Evolutionary conservation across 2,113 vertebrate species (phyloP).

Genomic region (Pluvialis apricaria): DNA sequence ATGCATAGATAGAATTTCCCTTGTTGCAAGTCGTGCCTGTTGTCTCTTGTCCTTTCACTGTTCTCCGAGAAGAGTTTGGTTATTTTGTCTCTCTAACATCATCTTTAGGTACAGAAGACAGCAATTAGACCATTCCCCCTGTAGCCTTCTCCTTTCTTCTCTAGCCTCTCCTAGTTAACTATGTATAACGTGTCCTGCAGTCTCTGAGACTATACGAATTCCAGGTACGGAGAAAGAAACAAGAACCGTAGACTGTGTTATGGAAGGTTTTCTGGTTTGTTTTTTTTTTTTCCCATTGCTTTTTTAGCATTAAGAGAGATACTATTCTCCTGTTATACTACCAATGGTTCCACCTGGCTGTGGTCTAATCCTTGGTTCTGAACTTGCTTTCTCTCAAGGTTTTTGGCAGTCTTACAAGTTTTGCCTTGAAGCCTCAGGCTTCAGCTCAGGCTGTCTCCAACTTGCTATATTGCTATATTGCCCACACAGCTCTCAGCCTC

Average conservation of each 20-base stretch:
- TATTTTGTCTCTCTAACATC: not conserved
- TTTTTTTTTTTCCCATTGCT: fast-evolving
- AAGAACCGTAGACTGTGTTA: not conserved
- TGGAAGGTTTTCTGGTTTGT: too few species aligned
- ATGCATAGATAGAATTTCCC: not conserved
- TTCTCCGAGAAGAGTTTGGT: not conserved
- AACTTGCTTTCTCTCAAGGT: not conserved
- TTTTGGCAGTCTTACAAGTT: not conserved
- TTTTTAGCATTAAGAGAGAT: not conserved
- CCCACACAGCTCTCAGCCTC: not conserved
- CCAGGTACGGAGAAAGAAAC: not conserved
- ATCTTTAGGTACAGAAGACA: not conserved
- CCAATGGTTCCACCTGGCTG: not conserved
- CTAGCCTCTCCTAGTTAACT: not conserved
- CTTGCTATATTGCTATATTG: not conserved
- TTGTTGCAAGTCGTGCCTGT: not conserved
- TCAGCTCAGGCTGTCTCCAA: not conserved
- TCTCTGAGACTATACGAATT: not conserved
- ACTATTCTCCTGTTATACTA: not conserved
- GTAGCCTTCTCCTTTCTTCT: not conserved
- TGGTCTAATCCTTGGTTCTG: not conserved
- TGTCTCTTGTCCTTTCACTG: not conserved
- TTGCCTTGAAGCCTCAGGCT: not conserved
- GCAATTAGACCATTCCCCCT: not conserved
- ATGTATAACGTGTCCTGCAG: not conserved